Percentiles rank a stretch among this genome's conserved stretches.
Conservation (phyloP, 1,140 invertebrate genomes). For the Platorchestia sp. region DNA sequence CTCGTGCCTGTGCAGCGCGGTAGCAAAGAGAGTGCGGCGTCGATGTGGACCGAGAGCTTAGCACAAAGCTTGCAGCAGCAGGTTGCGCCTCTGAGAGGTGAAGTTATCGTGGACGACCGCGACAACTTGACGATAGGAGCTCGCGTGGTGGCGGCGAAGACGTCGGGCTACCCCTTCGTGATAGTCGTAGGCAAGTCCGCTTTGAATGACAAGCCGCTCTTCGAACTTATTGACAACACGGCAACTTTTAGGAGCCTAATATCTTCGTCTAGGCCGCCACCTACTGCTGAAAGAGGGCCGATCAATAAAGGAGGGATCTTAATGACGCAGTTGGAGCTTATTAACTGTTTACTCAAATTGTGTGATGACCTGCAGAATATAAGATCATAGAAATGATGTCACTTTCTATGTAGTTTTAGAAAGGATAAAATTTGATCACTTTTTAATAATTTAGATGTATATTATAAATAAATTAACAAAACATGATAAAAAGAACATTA, state of each 20-base stretch:
- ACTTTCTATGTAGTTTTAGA: background rate
- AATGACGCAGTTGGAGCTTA: slow-evolving; percentile 21
- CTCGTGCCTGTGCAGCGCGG: background rate
- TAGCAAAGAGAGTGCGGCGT: slow-evolving; percentile 50
- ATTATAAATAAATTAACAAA: no score
- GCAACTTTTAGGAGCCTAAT: background rate
- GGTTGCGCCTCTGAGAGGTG: slow-evolving; percentile 6
- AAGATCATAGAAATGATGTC: background rate
- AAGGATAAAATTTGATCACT: background rate
- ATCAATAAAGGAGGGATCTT: background rate
- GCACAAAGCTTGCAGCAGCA: slow-evolving; percentile 28
- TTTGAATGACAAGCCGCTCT: background rate
- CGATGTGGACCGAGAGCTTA: slow-evolving; percentile 13
- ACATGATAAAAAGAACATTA: no score
- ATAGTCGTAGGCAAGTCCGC: slow-evolving; percentile 32
- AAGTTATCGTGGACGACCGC: slow-evolving; percentile 56
- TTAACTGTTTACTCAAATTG: background rate
- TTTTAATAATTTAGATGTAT: no score
- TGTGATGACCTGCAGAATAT: background rate
- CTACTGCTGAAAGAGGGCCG: background rate
- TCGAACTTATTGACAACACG: slow-evolving; percentile 51
- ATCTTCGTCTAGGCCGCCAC: background rate
- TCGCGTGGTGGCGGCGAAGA: slow-evolving; percentile 10
- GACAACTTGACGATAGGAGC: background rate
- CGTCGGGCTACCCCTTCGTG: slow-evolving; percentile 36